A percentile compares a stretch with the other conserved stretches of the same genome.
These are phyloP conservation scores for Semibalanus balanoides DNA, from an alignment of 1,140 invertebrate genomes.

Conservation along the genomic window DNA sequence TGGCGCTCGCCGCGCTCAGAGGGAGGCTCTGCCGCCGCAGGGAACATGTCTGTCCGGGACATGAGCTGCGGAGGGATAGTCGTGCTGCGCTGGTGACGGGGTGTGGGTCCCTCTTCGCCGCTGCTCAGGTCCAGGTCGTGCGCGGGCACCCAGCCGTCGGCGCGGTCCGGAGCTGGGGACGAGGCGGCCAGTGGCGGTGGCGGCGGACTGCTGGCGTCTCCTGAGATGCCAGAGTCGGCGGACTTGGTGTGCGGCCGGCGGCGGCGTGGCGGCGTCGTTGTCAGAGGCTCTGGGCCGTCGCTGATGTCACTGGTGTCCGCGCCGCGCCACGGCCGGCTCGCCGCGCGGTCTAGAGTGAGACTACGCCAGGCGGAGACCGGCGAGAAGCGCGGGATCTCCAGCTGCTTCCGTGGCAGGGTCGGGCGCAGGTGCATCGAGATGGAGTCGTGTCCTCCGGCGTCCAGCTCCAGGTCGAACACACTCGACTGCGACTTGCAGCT, in stretches of 20 bases:
- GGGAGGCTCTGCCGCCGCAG: slow-evolving; percentile 27
- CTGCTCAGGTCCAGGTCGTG: slow-evolving; percentile 48
- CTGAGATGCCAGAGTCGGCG: slow-evolving; percentile 6
- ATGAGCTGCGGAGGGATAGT: slow-evolving; percentile 40
- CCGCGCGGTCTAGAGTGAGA: slow-evolving; percentile 30
- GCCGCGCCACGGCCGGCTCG: neutral
- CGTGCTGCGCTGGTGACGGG: slow-evolving; percentile 13
- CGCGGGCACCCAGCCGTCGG: slow-evolving; percentile 53
- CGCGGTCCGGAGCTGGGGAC: slow-evolving; percentile 20
- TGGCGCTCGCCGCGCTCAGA: neutral
- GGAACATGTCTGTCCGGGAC: slow-evolving; percentile 50
- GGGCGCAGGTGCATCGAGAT: slow-evolving; percentile 56
- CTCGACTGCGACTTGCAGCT: neutral
- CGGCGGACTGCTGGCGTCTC: slow-evolving; percentile 4
- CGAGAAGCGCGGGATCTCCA: slow-evolving; percentile 58
- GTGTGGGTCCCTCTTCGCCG: neutral
- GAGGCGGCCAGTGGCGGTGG: slow-evolving; percentile 23
- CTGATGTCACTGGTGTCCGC: neutral
- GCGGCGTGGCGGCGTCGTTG: neutral
- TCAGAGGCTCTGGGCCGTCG: neutral
- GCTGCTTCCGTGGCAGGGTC: slow-evolving; percentile 56
- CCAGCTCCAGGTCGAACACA: slow-evolving; percentile 11
- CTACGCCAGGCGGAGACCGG: slow-evolving; percentile 66
- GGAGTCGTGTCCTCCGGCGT: slow-evolving; percentile 27
- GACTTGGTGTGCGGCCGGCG: neutral